phyloP scores from a whole-genome alignment of 2,797 vertebrate species.

The Picus viridis region DNA sequence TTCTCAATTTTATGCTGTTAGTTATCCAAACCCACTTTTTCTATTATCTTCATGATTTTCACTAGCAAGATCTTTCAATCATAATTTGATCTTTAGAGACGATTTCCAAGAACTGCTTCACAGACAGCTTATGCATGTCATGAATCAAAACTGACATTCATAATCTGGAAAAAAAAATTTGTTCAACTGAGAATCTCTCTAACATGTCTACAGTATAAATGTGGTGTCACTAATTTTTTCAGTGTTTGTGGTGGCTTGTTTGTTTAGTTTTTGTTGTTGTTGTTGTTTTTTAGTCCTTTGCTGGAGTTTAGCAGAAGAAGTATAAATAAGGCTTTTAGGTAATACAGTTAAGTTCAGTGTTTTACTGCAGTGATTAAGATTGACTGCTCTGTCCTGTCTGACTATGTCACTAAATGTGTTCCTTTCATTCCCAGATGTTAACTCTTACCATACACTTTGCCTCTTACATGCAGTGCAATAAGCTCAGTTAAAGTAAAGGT shows the following conservation, averaged over 20 bases:
- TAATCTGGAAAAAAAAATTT: not conserved
- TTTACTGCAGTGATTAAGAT: constrained; percentile 3
- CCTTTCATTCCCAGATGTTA: constrained; percentile 38
- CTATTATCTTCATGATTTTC: not conserved
- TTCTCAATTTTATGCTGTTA: not conserved
- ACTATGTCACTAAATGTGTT: not conserved
- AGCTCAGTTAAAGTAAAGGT: constrained; percentile 48
- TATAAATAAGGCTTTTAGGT: not conserved
- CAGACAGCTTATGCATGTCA: not conserved
- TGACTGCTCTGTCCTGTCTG: not conserved
- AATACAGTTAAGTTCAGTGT: not conserved
- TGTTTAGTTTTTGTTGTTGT: not conserved
- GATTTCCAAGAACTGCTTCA: not conserved
- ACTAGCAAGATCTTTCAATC: not conserved
- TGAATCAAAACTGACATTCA: not conserved
- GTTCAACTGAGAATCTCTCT: not conserved
- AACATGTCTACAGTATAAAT: not conserved
- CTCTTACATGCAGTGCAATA: constrained; percentile 43
- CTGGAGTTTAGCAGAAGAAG: not conserved
- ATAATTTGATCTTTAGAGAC: not conserved
- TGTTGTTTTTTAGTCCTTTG: not conserved
- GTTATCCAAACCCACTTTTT: not conserved
- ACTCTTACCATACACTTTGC: constrained; percentile 52
- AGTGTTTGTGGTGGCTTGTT: not conserved
- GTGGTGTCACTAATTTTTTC: not conserved